These are phyloP conservation scores for Pegoplata infirma DNA, from an alignment of 2,888 invertebrate species.

Conservation along the genomic window DNA sequence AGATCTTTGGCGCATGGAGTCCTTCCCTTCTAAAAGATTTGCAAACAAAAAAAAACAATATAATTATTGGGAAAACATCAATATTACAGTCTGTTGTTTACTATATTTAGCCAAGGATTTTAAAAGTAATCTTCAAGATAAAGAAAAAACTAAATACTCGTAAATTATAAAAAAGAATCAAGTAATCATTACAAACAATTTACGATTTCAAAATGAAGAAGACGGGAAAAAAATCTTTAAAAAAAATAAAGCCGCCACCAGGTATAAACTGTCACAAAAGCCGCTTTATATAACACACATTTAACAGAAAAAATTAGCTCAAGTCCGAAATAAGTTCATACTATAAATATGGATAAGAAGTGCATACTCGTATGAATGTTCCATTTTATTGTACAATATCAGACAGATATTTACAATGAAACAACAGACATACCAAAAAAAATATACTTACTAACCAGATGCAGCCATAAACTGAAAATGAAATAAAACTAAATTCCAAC, in stretches of 20 bases:
- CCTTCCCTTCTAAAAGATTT: background rate
- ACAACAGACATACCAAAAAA: too few species aligned
- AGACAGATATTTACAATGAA: conserved; percentile 21
- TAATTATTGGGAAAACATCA: background rate
- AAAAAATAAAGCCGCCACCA: conserved; percentile 36
- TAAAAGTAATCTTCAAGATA: conserved; percentile 33
- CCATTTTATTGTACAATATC: conserved; percentile 33
- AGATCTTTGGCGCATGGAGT: background rate
- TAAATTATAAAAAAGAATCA: conserved; percentile 52
- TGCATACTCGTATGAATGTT: too few species aligned
- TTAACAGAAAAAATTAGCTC: conserved; percentile 36
- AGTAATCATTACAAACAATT: conserved; percentile 40
- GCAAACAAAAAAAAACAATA: too few species aligned
- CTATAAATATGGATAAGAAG: background rate
- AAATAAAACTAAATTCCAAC: conserved; percentile 51
- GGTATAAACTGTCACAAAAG: conserved; percentile 51
- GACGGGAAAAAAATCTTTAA: background rate
- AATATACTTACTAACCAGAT: conserved; percentile 34
- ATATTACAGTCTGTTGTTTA: background rate
- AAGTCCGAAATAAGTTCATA: conserved; percentile 10
- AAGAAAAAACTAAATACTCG: conserved; percentile 59
- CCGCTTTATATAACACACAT: conserved; percentile 40
- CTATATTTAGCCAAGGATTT: conserved; percentile 9
- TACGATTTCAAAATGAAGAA: too few species aligned
- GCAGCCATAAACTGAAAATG: background rate